These are phyloP conservation scores for Tympanoctomys barrerae DNA, from an alignment of 2,797 vertebrate genomes.

Conservation along the genomic window DNA sequence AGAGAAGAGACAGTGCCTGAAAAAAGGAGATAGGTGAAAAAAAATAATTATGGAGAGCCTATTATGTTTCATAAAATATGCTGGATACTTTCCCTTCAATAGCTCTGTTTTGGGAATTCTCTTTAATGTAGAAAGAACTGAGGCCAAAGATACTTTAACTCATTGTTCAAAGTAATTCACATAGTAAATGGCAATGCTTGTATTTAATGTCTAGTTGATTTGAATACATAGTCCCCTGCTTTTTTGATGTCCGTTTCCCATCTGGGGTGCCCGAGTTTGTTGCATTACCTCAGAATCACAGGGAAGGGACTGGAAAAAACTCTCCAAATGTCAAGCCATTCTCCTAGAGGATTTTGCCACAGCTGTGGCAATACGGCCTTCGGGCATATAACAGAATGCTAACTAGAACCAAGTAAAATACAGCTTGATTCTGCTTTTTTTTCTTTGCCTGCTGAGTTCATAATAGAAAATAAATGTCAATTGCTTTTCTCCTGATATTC, in stretches of 20 bases:
- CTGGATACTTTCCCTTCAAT: neutral
- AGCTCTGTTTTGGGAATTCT: neutral
- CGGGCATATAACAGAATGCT: constrained; percentile 29
- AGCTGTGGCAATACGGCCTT: constrained; percentile 55
- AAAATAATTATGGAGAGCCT: neutral
- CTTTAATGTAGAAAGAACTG: constrained; percentile 27
- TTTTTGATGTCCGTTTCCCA: constrained; percentile 20
- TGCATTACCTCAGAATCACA: constrained; percentile 67
- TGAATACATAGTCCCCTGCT: constrained; percentile 54
- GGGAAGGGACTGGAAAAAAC: constrained; percentile 41
- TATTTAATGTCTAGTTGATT: constrained; percentile 55
- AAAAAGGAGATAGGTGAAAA: neutral
- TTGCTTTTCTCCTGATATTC: constrained; percentile 73
- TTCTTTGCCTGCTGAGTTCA: constrained; percentile 35
- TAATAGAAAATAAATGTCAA: constrained; percentile 62
- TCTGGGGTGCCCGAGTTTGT: constrained; percentile 47
- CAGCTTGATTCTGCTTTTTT: constrained; percentile 26
- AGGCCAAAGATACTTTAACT: constrained; percentile 43
- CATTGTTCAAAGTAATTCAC: constrained; percentile 55
- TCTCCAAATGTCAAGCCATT: constrained; percentile 70
- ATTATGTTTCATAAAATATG: constrained; percentile 27
- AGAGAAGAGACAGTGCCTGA: neutral
- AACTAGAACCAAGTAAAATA: constrained; percentile 67
- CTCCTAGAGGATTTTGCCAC: constrained; percentile 42
- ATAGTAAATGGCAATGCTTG: neutral